Evolutionary conservation across 2,797 vertebrate genomes (phyloP).

Genomic region (Gila robusta): DNA sequence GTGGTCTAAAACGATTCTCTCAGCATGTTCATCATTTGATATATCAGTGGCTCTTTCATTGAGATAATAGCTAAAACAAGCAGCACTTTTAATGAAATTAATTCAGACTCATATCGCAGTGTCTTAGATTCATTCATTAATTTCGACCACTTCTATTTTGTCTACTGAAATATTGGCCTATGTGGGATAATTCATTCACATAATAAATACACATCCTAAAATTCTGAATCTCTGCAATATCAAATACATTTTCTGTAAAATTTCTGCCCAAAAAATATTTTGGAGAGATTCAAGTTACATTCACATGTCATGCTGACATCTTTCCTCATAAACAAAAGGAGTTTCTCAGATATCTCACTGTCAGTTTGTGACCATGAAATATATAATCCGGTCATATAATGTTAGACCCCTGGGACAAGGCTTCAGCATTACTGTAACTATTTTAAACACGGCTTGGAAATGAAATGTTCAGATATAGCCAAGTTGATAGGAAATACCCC

Average conservation of each 20-base stretch:
- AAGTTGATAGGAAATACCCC: conserved; percentile 14
- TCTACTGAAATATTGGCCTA: background rate
- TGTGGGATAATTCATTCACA: conserved; percentile 51
- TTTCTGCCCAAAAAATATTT: background rate
- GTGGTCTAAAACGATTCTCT: background rate
- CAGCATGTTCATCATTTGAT: background rate
- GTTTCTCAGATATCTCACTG: conserved; percentile 41
- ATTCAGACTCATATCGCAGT: conserved; percentile 10
- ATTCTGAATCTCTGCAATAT: conserved; percentile 9
- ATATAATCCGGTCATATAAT: conserved; percentile 28
- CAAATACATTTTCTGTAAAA: conserved; percentile 32
- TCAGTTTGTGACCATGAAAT: conserved; percentile 18
- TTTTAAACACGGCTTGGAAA: conserved; percentile 24
- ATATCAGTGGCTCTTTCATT: background rate
- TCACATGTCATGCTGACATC: conserved; percentile 29
- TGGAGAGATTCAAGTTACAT: conserved; percentile 46
- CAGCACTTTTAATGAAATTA: conserved; percentile 8
- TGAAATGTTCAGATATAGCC: conserved; percentile 26
- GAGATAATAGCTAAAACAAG: background rate
- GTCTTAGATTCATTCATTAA: too few relatives aligned
- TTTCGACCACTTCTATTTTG: background rate
- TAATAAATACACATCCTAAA: conserved; percentile 31
- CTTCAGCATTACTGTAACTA: conserved; percentile 33
- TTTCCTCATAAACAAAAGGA: conserved; percentile 8
- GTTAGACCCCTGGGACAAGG: conserved; percentile 6